phyloP scores from a whole-genome alignment of 1,140 invertebrate genomes.

The Camponotus floridanus region DNA sequence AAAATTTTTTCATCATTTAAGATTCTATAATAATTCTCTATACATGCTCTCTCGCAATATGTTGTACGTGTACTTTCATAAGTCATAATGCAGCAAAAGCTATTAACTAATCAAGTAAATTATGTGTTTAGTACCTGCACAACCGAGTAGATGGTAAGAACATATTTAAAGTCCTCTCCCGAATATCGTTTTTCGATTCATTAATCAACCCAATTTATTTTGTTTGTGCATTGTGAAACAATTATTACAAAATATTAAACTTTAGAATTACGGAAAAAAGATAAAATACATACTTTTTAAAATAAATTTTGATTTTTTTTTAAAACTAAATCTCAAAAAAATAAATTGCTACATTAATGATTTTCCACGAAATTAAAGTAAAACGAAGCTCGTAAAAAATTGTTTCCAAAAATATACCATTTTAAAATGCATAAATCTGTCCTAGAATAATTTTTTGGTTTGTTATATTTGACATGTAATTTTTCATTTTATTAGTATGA shows the following conservation, averaged over 20 bases:
- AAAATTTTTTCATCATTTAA: background rate
- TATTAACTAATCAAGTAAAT: slow-evolving; percentile 75
- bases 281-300: background rate
- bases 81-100: slow-evolving; percentile 64
- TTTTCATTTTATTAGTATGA: slow-evolving; percentile 21
- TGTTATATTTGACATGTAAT: background rate
- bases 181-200: slow-evolving; percentile 26
- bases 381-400: background rate
- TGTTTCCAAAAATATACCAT: background rate
- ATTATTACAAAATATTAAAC: slow-evolving; percentile 9
- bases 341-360: background rate
- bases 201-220: slow-evolving; percentile 31
- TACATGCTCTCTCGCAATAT: slow-evolving; percentile 5
- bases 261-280: background rate
- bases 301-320: background rate
- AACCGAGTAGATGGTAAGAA: slow-evolving; percentile 67
- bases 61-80: slow-evolving; percentile 40
- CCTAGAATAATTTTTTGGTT: background rate
- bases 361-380: background rate
- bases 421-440: background rate
- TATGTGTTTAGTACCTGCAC: slow-evolving; percentile 48
- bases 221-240: background rate
- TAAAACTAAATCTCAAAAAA: background rate
- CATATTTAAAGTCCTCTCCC: slow-evolving; percentile 61
- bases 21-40: background rate